phyloP scores from a whole-genome alignment of 2,797 vertebrate species.

The Rhinogobio ventralis region DNA sequence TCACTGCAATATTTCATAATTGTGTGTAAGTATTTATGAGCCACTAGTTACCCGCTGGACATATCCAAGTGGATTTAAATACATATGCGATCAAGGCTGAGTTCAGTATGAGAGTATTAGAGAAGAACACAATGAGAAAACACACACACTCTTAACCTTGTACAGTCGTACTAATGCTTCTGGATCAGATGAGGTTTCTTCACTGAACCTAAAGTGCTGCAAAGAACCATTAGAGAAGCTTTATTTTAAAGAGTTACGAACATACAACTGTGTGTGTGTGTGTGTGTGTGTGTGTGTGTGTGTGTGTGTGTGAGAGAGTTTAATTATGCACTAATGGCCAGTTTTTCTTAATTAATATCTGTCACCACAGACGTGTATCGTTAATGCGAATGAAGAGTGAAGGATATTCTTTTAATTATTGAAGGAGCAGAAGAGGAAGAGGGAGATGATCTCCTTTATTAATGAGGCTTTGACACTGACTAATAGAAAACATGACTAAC shows the following conservation, averaged over 20 bases:
- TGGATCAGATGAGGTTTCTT: not conserved
- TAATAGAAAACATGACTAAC: conserved; percentile 39
- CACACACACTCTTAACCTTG: not conserved
- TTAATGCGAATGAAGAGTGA: conserved; percentile 38
- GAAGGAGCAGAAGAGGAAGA: conserved; percentile 32
- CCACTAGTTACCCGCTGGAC: not conserved
- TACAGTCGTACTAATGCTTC: not conserved
- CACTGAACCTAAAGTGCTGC: not conserved
- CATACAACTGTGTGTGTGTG: not conserved
- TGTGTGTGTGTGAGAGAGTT: not conserved
- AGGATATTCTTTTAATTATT: conserved; percentile 43
- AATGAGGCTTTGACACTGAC: conserved; percentile 24
- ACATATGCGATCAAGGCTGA: conserved; percentile 23
- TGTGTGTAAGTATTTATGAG: not conserved
- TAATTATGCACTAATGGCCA: conserved; percentile 29
- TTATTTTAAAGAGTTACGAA: not conserved
- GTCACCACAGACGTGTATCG: not conserved
- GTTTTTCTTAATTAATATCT: conserved; percentile 41
- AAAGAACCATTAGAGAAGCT: not conserved
- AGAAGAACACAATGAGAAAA: not conserved
- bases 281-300: too few species aligned
- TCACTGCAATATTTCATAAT: not conserved
- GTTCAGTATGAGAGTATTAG: not conserved
- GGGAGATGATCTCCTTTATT: conserved; percentile 33
- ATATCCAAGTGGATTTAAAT: conserved; percentile 1